Percentiles rank a stretch among this genome's conserved stretches.
Conservation (phyloP, 1,140 invertebrate species). For the Trinorchestia longiramus region DNA sequence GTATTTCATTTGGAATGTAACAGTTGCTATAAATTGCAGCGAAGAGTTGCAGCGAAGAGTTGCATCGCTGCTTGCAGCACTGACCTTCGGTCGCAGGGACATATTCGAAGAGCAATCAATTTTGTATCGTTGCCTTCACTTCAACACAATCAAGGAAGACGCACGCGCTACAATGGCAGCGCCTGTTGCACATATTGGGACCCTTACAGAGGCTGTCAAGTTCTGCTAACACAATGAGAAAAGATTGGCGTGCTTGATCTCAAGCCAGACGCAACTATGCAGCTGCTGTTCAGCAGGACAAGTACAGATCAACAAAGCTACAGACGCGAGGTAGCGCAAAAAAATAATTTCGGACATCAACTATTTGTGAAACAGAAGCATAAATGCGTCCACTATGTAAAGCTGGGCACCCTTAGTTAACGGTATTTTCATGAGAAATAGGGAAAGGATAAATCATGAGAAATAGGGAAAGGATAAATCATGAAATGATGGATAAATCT, state of each 20-base stretch:
- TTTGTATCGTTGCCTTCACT: constrained; percentile 13
- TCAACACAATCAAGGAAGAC: constrained; percentile 36
- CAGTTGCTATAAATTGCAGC: background rate
- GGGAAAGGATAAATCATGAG: no score
- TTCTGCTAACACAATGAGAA: background rate
- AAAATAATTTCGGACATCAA: background rate
- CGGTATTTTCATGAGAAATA: no score
- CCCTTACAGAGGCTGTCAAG: background rate
- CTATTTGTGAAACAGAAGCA: background rate
- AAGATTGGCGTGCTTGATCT: constrained; percentile 2
- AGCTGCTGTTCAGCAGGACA: background rate
- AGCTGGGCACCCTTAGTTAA: background rate
- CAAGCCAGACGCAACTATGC: background rate
- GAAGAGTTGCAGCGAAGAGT: background rate
- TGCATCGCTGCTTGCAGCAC: background rate
- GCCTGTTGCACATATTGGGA: background rate
- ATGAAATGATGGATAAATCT: background rate
- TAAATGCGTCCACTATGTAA: background rate
- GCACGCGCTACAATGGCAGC: background rate
- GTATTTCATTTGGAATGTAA: background rate
- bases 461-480: background rate
- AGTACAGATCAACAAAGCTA: background rate
- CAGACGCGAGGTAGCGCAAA: background rate
- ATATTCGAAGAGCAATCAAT: constrained; percentile 34
- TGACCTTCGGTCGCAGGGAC: background rate